Percentiles rank a stretch among this genome's conserved stretches.
Evolutionary conservation across 2,797 vertebrate species (phyloP).

Genomic region (Cheirogaleus major): DNA sequence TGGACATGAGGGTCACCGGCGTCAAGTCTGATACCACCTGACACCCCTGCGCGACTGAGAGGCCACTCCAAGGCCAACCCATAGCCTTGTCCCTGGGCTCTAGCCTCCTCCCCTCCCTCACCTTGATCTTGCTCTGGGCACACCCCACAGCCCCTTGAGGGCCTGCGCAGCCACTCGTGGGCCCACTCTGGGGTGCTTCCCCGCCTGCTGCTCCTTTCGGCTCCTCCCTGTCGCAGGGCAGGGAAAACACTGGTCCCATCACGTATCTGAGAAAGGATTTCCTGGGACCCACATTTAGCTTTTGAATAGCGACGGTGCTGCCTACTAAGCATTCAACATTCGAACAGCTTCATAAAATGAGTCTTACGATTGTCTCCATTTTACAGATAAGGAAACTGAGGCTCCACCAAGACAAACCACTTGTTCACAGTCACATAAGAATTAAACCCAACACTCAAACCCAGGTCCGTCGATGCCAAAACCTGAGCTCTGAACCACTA

Average conservation of each 20-base stretch:
- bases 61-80: background rate
- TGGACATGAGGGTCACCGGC: too few species aligned
- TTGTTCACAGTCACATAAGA: background rate
- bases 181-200: rapidly evolving
- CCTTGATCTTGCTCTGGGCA: background rate
- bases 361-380: too few species aligned
- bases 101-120: background rate
- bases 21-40: background rate
- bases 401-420: background rate
- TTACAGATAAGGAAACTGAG: background rate
- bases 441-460: background rate
- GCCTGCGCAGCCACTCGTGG: background rate
- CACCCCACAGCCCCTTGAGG: rapidly evolving
- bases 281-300: background rate
- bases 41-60: rapidly evolving
- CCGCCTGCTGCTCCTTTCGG: too few species aligned
- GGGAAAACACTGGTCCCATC: background rate
- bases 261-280: background rate
- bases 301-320: background rate
- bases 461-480: background rate
- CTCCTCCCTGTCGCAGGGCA: too few species aligned
- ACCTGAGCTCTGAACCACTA: background rate
- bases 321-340: background rate
- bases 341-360: background rate
- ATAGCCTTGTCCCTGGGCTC: background rate